These are phyloP conservation scores for Labeo catla DNA, from an alignment of 2,113 vertebrate species.

Conservation along the genomic window DNA sequence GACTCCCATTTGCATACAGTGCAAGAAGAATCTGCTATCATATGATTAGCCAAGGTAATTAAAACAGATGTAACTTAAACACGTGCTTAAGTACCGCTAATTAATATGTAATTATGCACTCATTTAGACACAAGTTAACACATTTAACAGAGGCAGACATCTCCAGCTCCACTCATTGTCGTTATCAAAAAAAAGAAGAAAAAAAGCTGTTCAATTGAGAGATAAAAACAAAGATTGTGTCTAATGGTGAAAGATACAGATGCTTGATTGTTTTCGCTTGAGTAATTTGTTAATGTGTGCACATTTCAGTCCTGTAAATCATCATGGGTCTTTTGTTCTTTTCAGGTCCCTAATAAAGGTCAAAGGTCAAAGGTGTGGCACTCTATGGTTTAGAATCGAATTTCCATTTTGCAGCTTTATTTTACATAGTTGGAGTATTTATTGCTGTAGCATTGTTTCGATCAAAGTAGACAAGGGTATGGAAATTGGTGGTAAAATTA, in stretches of 20 bases:
- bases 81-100: conserved; percentile 69
- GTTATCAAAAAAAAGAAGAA: conserved; percentile 42
- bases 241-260: conserved; percentile 55
- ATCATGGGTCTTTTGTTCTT: background rate
- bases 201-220: conserved; percentile 52
- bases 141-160: conserved; percentile 64
- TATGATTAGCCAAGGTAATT: conserved; percentile 68
- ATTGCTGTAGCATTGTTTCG: no score
- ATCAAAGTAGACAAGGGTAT: no score
- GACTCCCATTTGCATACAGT: conserved; percentile 64
- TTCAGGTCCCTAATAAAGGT: background rate
- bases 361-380: background rate
- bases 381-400: background rate
- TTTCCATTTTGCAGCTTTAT: background rate
- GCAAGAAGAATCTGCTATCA: conserved; percentile 59
- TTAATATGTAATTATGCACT: conserved; percentile 72
- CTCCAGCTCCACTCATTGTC: conserved; percentile 61
- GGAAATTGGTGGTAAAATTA: no score
- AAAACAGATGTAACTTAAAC: conserved; percentile 71
- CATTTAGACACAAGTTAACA: conserved; percentile 69
- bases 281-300: conserved; percentile 47
- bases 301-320: conserved; percentile 9
- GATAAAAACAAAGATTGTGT: conserved; percentile 62
- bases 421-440: no score
- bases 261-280: conserved; percentile 50